These are phyloP conservation scores for Pocillopora meandrina DNA, from an alignment of 92 coral and sea anemone genomes.

Conservation along the genomic window DNA sequence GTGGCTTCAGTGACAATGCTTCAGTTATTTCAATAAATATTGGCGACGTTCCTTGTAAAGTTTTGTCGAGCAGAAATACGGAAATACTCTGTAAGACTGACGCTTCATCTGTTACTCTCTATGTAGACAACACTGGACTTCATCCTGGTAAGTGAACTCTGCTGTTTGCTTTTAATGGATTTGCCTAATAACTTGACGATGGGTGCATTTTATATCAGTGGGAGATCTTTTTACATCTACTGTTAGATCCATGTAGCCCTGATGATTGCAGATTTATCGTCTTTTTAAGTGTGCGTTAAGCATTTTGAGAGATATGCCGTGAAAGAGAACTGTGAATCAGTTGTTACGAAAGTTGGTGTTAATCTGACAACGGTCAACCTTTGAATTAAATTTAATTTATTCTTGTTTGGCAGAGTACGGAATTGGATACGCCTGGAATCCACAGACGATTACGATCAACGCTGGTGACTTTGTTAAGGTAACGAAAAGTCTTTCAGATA, in stretches of 20 bases:
- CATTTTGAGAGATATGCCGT: too few relatives aligned
- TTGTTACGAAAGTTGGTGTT: not conserved
- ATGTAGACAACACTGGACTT: conserved; percentile 73
- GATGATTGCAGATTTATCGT: too few relatives aligned
- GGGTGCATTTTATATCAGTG: too few relatives aligned
- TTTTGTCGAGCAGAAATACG: conserved; percentile 60
- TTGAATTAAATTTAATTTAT: not conserved
- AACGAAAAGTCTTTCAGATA: not conserved
- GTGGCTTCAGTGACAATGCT: conserved; percentile 67
- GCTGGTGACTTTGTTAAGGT: conserved; percentile 87
- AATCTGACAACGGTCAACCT: not conserved
- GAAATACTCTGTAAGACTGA: conserved; percentile 70
- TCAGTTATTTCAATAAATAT: conserved; percentile 54
- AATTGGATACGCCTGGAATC: conserved; percentile 86
- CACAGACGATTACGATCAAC: conserved; percentile 57
- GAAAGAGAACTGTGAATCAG: too few relatives aligned
- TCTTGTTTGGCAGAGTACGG: conserved; percentile 70
- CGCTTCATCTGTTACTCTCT: conserved; percentile 22
- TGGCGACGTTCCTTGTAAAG: conserved; percentile 64
- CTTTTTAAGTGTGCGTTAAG: too few relatives aligned
- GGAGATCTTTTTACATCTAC: too few relatives aligned
- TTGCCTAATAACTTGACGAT: too few relatives aligned
- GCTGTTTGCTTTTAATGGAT: too few relatives aligned
- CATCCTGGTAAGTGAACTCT: conserved; percentile 71
- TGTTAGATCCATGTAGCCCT: too few relatives aligned